A percentile compares a stretch with the other conserved stretches of the same genome.
Evolutionary conservation across 2,113 vertebrate species (phyloP).

Genomic region (Sinocyclocheilus rhinocerous): DNA sequence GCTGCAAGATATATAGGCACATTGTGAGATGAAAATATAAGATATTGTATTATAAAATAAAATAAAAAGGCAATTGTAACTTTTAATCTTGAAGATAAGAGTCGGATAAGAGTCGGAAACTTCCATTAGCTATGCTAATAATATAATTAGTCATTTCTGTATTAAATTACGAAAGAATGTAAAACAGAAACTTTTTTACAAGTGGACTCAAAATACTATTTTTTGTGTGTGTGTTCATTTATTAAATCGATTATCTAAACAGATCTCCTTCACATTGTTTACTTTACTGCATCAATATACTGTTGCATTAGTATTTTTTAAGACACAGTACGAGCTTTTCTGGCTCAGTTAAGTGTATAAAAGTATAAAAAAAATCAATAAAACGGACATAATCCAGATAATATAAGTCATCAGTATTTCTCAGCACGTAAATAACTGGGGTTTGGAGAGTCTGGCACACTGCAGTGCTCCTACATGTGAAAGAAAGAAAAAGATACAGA

Average conservation of each 20-base stretch:
- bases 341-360: neutral
- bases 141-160: neutral
- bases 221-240: neutral
- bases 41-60: neutral
- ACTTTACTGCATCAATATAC: neutral
- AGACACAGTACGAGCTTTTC: neutral
- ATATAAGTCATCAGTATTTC: slow-evolving; percentile 1
- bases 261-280: neutral
- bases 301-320: slow-evolving; percentile 6
- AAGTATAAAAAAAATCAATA: too few relatives aligned
- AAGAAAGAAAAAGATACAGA: slow-evolving; percentile 22
- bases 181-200: neutral
- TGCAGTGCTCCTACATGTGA: neutral
- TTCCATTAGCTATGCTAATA: neutral
- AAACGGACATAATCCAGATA: slow-evolving; percentile 23
- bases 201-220: neutral
- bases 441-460: slow-evolving; percentile 14
- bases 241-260: neutral
- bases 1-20: neutral
- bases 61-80: neutral
- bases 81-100: neutral
- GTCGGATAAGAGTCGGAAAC: neutral
- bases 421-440: neutral
- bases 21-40: neutral
- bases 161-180: neutral